Evolutionary conservation across 2,113 vertebrate species (phyloP), one percentile per base, ranked within the genome.

Genomic region (Chionodraco myersi): DNA sequence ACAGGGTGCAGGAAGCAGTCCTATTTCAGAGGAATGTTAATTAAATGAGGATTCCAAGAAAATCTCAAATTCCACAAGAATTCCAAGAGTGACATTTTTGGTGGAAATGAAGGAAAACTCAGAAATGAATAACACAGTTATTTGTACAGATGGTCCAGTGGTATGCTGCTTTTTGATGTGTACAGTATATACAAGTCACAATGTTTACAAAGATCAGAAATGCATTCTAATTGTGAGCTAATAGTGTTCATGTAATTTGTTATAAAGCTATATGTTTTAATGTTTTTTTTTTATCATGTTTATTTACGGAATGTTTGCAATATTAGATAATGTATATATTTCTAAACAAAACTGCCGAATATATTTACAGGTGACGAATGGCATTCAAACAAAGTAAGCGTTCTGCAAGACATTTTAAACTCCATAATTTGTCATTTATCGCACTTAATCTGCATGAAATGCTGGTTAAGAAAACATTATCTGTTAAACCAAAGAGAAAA

Each of bases 191-290:
- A 77, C 75, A 84, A 89, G 93, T 95, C 92, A 92, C 70, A 90
- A 90, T 95, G 95, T 95, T 95, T 95, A 95, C 94, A 95, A 72
- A 83, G 70, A 82, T 85, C 82, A 86, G 59, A 90, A 84, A 87
- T 83, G 83, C 83, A 80, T 91, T 91, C 36, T 82, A 86, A 77
- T 92, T 86, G 75, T 92, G 92, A 93, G 89, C 83, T 92, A 84
- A 83, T 72, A 72, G 73, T 86, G 64, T 86, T 81, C 36, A 82
- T 88, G 60, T 88, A 72, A 75, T 88, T 77, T 85, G 73, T 85
- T 85, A 72, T 84, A 79, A 82, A 80, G 80, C 67, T 85, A 77
- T 41, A 8, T 74, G 73, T 85, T 82, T 83, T 62, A 26, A 15
- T 90, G 81, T 72, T 49, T 58, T 77, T 21, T 2, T 67, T 58